Percentiles rank a stretch among this genome's conserved stretches.
Evolutionary conservation across 2,113 vertebrate genomes (phyloP).

Genomic region (Corythoichthys haematopterus): DNA sequence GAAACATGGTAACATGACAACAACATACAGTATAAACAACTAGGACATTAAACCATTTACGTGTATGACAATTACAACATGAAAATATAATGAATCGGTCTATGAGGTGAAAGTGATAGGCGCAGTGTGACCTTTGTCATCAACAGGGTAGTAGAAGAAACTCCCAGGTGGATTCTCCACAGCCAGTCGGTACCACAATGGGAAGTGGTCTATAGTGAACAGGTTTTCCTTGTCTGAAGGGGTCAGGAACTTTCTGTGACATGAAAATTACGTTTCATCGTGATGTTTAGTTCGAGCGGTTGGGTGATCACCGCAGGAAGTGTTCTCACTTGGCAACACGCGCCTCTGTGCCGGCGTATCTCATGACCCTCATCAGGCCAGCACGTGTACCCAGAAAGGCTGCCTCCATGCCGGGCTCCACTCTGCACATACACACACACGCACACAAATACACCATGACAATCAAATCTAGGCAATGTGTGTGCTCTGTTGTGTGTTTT

Average conservation of each 20-base stretch:
- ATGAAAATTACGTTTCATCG: not conserved
- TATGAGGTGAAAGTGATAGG: too few species aligned
- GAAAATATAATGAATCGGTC: not conserved
- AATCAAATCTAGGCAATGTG: not conserved
- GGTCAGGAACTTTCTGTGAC: conserved; percentile 81
- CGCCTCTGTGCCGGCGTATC: conserved; percentile 82
- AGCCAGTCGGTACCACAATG: conserved; percentile 90
- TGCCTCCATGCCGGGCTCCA: conserved; percentile 75
- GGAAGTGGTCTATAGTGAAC: conserved; percentile 90
- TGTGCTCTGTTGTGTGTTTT: not conserved
- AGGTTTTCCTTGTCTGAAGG: conserved; percentile 78
- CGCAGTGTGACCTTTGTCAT: conserved; percentile 67
- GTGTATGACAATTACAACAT: not conserved
- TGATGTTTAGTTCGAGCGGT: too few species aligned
- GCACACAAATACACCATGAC: not conserved
- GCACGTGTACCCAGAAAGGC: conserved; percentile 89
- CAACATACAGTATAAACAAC: not conserved
- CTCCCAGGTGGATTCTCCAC: conserved; percentile 81
- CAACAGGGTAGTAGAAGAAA: conserved; percentile 80
- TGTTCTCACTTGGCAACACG: conserved; percentile 78
- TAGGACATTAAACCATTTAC: too few species aligned
- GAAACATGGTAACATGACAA: not conserved
- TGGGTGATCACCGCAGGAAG: not conserved
- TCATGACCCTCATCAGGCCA: conserved; percentile 78
- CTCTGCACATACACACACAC: conserved; percentile 38